Percentiles rank a stretch among this genome's conserved stretches.
phyloP scores from a whole-genome alignment of 2,113 vertebrate species.

The Myiopsitta monachus region DNA sequence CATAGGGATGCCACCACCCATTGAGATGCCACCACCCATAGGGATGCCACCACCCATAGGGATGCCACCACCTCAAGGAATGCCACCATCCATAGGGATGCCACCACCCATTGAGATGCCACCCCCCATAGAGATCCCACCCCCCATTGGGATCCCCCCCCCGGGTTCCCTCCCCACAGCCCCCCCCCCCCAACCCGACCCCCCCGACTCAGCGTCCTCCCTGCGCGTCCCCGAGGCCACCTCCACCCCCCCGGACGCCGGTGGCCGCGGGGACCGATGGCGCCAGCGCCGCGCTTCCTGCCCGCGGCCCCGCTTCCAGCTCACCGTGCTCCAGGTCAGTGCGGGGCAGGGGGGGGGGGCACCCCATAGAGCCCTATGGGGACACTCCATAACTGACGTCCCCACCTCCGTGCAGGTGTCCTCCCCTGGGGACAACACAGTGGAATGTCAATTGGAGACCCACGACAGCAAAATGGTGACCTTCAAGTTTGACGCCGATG shows the following conservation, averaged over 20 bases:
- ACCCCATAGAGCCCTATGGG: background rate
- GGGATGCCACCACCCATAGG: background rate
- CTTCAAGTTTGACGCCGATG: background rate
- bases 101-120: accelerated
- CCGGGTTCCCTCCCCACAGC: no score
- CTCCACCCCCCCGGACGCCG: no score
- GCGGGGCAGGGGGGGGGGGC: background rate
- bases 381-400: background rate
- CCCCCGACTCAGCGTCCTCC: no score
- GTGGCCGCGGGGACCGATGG: no score
- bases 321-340: background rate
- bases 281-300: background rate
- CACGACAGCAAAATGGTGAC: background rate
- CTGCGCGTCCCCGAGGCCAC: background rate
- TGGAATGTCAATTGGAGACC: background rate
- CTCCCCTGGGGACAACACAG: background rate
- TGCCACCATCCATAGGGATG: no score
- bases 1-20: background rate
- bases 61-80: no score
- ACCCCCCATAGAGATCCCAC: no score
- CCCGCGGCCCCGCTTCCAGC: background rate
- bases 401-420: background rate
- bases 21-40: background rate
- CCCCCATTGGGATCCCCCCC: no score
- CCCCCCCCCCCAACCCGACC: no score